phyloP scores from a whole-genome alignment of 2,113 vertebrate genomes.

The Irena cyanogastra region DNA sequence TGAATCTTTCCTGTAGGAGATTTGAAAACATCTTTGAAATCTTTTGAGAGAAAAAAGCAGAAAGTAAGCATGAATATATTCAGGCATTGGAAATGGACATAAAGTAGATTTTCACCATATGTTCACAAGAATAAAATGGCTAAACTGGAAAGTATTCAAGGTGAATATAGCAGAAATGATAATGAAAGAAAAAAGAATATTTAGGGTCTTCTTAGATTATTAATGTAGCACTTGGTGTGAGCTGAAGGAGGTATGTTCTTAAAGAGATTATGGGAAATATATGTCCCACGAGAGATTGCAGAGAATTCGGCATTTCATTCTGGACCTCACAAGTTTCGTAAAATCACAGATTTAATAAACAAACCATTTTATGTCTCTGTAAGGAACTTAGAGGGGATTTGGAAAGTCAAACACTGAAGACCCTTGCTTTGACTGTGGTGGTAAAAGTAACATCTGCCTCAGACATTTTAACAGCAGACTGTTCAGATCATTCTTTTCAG shows the following conservation, averaged over 20 bases:
- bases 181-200: background rate
- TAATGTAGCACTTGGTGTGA: background rate
- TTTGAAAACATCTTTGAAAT: background rate
- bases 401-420: slow-evolving; percentile 73
- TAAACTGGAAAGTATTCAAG: background rate
- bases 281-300: background rate
- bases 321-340: slow-evolving; percentile 67
- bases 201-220: background rate
- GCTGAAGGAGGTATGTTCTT: slow-evolving; percentile 13
- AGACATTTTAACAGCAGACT: slow-evolving; percentile 62
- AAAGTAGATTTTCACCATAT: background rate
- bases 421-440: slow-evolving; percentile 65
- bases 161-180: background rate
- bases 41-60: background rate
- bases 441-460: slow-evolving; percentile 75
- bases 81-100: background rate
- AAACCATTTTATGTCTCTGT: slow-evolving; percentile 70
- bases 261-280: slow-evolving; percentile 49
- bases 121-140: background rate
- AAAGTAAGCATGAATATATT: background rate
- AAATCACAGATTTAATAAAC: slow-evolving; percentile 72
- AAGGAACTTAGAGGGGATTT: slow-evolving; percentile 74
- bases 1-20: background rate
- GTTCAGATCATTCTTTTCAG: slow-evolving; percentile 64
- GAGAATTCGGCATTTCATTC: background rate